phyloP scores from a whole-genome alignment of 2,797 vertebrate genomes.

The Chelidonichthys spinosus region DNA sequence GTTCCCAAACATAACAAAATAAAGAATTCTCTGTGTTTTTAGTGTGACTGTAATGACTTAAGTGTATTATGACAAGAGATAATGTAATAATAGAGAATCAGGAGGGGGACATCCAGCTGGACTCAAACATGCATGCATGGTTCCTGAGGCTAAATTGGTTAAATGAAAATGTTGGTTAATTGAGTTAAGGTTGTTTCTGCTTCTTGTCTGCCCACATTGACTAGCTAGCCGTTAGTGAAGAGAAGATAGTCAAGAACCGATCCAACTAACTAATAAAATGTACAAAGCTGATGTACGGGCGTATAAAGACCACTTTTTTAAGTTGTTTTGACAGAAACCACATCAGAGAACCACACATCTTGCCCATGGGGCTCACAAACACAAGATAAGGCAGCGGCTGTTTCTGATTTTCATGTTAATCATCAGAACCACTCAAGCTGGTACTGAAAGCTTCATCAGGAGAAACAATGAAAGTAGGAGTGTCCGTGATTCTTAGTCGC shows the following conservation, averaged over 20 bases:
- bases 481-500: neutral
- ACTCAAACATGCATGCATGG: constrained; percentile 3
- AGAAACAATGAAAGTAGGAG: constrained; percentile 3
- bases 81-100: neutral
- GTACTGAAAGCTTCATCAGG: constrained; percentile 3
- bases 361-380: neutral
- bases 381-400: neutral
- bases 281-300: constrained; percentile 13
- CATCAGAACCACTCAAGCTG: neutral
- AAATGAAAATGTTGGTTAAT: constrained; percentile 25
- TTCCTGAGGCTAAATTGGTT: constrained; percentile 7
- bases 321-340: neutral
- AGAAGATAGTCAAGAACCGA: neutral
- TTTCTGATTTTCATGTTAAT: constrained; percentile 6
- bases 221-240: neutral
- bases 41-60: neutral
- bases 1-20: neutral
- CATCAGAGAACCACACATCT: constrained; percentile 15
- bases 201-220: neutral
- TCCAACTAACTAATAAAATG: constrained; percentile 1
- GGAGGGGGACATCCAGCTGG: neutral
- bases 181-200: constrained; percentile 18
- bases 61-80: neutral
- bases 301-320: constrained; percentile 25
- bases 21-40: neutral